Evolutionary conservation across 2,797 vertebrate species (phyloP).

Genomic region (Myotis pilosus): DNA sequence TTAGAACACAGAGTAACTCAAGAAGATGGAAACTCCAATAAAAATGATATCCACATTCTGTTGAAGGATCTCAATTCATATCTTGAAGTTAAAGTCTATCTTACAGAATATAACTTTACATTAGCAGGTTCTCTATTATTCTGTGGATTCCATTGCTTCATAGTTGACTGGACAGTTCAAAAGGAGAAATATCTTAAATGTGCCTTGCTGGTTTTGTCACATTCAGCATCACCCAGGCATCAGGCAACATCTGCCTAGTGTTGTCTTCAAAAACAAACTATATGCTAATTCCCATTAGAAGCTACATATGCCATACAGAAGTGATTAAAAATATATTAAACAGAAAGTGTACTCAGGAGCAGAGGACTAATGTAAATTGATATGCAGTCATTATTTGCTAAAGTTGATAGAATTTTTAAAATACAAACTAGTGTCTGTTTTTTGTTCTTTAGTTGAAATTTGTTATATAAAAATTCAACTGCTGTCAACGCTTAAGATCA

Average conservation of each 20-base stretch:
- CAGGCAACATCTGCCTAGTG: constrained; percentile 89
- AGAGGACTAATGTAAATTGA: constrained; percentile 59
- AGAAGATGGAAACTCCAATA: constrained; percentile 84
- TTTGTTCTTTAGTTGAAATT: constrained; percentile 60
- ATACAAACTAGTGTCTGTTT: constrained; percentile 34
- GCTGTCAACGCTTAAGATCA: constrained; percentile 60
- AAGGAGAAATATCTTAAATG: constrained; percentile 94
- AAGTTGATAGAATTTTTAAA: constrained; percentile 59
- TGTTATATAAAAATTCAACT: constrained; percentile 75
- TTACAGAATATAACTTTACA: constrained; percentile 92
- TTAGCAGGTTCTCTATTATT: constrained; percentile 94
- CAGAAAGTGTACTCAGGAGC: constrained; percentile 9
- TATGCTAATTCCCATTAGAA: constrained; percentile 90
- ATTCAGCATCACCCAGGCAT: constrained; percentile 93
- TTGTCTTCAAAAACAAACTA: constrained; percentile 95
- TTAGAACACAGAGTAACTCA: constrained; percentile 92
- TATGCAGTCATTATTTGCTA: constrained; percentile 67
- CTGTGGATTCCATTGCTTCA: constrained; percentile 92
- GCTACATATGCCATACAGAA: neutral
- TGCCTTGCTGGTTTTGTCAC: constrained; percentile 97
- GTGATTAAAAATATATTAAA: neutral
- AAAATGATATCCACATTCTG: constrained; percentile 87
- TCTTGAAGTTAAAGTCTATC: constrained; percentile 95
- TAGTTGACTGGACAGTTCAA: constrained; percentile 91
- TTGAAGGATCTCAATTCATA: constrained; percentile 95